A percentile compares a stretch with the other conserved stretches of the same genome.
Evolutionary conservation across 2,888 invertebrate species (phyloP).

Genomic region (Pandemis heparana): DNA sequence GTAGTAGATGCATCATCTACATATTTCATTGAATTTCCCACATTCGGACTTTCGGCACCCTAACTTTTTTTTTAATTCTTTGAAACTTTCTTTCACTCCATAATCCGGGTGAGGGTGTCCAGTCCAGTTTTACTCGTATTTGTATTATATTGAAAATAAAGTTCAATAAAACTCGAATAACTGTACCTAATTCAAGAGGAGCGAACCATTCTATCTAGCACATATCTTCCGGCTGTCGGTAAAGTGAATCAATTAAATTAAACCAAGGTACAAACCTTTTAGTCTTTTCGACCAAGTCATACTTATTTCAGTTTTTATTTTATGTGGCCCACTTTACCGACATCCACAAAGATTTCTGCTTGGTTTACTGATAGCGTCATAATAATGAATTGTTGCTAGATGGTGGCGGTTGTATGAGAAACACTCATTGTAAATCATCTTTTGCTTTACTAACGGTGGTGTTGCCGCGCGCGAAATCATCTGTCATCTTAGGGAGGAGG

Average conservation of each 20-base stretch:
- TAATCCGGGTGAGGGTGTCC: not conserved
- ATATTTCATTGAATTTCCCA: not conserved
- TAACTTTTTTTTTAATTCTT: conserved; percentile 10
- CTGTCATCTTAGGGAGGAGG: conserved; percentile 80
- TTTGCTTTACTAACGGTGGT: conserved; percentile 85
- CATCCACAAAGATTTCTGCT: conserved; percentile 7
- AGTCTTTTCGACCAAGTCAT: not conserved
- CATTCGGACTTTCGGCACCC: conserved; percentile 25
- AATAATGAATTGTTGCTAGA: conserved; percentile 69
- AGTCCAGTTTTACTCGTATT: not conserved
- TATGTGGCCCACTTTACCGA: not conserved
- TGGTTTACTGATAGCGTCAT: conserved; percentile 11
- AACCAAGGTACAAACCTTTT: too few species aligned
- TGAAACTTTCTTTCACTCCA: not conserved
- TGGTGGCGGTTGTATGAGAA: conserved; percentile 86
- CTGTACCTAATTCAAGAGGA: not conserved
- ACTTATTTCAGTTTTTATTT: too few species aligned
- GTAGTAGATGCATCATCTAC: conserved; percentile 5
- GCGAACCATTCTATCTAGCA: not conserved
- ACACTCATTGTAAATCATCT: conserved; percentile 84
- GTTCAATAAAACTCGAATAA: not conserved
- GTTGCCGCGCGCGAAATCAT: conserved; percentile 69
- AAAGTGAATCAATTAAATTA: not conserved
- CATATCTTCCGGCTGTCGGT: not conserved
- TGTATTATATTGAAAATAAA: too few species aligned